Percentiles rank a stretch among this genome's conserved stretches.
Evolutionary conservation across 2,888 invertebrate species (phyloP).

Genomic region (Lissonota sp.): DNA sequence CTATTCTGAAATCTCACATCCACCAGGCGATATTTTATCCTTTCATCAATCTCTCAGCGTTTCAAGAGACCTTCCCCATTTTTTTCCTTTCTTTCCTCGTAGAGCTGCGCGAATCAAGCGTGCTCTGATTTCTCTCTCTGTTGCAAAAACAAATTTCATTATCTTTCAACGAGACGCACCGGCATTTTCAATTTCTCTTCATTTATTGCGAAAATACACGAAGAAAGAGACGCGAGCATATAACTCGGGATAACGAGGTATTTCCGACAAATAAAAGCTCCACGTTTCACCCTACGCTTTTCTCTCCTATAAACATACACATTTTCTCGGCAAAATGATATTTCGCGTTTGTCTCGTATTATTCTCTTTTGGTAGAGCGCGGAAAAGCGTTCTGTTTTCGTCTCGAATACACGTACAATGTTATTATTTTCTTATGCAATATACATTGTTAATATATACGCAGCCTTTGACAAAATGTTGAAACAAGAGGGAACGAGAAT

Average conservation of each 20-base stretch:
- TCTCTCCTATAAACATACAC: neutral
- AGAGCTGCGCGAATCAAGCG: neutral
- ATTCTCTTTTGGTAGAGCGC: neutral
- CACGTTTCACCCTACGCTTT: neutral
- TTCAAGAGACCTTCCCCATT: no score
- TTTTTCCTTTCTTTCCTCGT: no score
- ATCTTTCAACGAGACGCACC: neutral
- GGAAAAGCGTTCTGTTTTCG: conserved; percentile 12
- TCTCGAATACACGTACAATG: neutral
- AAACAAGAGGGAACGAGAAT: neutral
- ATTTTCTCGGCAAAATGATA: conserved; percentile 12
- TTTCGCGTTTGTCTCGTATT: conserved; percentile 7
- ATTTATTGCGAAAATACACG: neutral
- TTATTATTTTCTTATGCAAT: conserved; percentile 15
- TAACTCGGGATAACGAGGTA: neutral
- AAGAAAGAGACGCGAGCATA: neutral
- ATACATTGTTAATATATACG: neutral
- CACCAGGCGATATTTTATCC: no score
- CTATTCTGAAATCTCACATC: conserved; percentile 20
- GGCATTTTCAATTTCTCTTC: neutral
- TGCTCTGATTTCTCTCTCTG: neutral
- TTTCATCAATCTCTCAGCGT: no score
- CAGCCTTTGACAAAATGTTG: conserved; percentile 11
- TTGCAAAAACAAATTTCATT: neutral
- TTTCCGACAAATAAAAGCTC: conserved; percentile 9